Percentiles rank a stretch among this genome's conserved stretches.
phyloP scores from a whole-genome alignment of 2,113 vertebrate species.

The Amphiprion ocellaris region DNA sequence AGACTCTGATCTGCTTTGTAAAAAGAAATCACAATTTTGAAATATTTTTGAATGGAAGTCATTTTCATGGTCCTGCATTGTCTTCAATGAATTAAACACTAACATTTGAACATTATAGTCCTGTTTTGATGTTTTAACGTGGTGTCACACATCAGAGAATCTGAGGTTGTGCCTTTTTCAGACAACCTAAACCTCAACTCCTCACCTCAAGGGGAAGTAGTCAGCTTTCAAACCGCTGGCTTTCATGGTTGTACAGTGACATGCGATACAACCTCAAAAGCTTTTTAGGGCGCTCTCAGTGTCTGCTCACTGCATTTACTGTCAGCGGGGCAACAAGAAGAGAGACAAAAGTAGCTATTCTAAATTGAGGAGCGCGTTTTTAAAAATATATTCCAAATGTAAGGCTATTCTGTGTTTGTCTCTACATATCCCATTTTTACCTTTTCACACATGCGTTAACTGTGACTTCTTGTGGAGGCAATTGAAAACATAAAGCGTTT shows the following conservation, averaged over 20 bases:
- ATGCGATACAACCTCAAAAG: slow-evolving; percentile 62
- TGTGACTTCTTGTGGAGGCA: slow-evolving; percentile 25
- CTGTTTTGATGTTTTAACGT: slow-evolving; percentile 8
- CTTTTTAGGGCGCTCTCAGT: slow-evolving; percentile 49
- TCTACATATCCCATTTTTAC: slow-evolving; percentile 18
- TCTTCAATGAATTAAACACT: background rate
- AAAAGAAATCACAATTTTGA: background rate
- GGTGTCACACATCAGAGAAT: slow-evolving; percentile 37
- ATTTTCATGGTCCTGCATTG: background rate
- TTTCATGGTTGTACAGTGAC: slow-evolving; percentile 54
- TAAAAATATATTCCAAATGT: slow-evolving; percentile 14
- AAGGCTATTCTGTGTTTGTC: slow-evolving; percentile 16
- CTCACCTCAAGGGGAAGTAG: slow-evolving; percentile 48
- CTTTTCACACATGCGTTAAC: slow-evolving; percentile 9
- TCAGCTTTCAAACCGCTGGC: slow-evolving; percentile 56
- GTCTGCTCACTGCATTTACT: slow-evolving; percentile 42
- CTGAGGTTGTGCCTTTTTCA: slow-evolving; percentile 25
- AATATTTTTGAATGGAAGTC: background rate
- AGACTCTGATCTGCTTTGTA: slow-evolving; percentile 22
- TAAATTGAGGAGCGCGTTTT: slow-evolving; percentile 31
- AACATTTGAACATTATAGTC: background rate
- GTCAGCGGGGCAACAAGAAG: slow-evolving; percentile 22
- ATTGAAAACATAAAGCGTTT: slow-evolving; percentile 20
- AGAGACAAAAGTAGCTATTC: slow-evolving; percentile 22
- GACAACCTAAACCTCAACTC: slow-evolving; percentile 41